A percentile compares a stretch with the other conserved stretches of the same genome.
Evolutionary conservation across 2,888 invertebrate species (phyloP).

Genomic region (Lasius platythorax): DNA sequence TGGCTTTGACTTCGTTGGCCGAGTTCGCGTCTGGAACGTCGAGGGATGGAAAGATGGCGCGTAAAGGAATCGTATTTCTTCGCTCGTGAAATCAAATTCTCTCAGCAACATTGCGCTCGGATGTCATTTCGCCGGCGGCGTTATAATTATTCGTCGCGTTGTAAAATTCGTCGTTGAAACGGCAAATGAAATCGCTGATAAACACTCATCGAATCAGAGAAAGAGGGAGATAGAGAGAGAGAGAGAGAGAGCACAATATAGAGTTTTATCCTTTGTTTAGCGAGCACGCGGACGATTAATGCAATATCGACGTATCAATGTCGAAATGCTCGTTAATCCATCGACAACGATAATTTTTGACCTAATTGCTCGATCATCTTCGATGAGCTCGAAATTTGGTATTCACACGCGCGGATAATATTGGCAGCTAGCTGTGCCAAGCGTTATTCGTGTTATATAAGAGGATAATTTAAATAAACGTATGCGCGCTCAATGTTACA

Average conservation of each 20-base stretch:
- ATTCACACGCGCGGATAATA: slow-evolving; percentile 27
- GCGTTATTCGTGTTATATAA: slow-evolving; percentile 41
- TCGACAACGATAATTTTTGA: slow-evolving; percentile 32
- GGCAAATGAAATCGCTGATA: neutral
- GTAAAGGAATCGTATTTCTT: slow-evolving; percentile 11
- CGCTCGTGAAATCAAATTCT: slow-evolving; percentile 39
- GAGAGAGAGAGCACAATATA: neutral
- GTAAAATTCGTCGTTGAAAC: neutral
- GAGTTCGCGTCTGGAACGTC: neutral
- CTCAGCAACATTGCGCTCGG: neutral
- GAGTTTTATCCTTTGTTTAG: slow-evolving; percentile 23
- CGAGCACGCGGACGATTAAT: neutral
- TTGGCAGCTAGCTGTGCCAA: slow-evolving; percentile 9
- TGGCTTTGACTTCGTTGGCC: slow-evolving; percentile 68
- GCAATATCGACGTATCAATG: neutral
- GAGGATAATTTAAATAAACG: slow-evolving; percentile 42
- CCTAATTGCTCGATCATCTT: slow-evolving; percentile 44
- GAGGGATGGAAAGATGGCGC: neutral
- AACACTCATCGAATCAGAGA: neutral
- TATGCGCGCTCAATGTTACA: slow-evolving; percentile 33
- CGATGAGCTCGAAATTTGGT: slow-evolving; percentile 22
- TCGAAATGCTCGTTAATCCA: slow-evolving; percentile 4
- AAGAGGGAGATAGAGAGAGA: no score
- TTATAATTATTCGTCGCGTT: slow-evolving; percentile 24
- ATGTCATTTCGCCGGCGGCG: neutral